Evolutionary conservation across 2,888 invertebrate species (phyloP), one percentile per base, ranked within the genome.

Genomic region (Heteromyza rotundicornis): DNA sequence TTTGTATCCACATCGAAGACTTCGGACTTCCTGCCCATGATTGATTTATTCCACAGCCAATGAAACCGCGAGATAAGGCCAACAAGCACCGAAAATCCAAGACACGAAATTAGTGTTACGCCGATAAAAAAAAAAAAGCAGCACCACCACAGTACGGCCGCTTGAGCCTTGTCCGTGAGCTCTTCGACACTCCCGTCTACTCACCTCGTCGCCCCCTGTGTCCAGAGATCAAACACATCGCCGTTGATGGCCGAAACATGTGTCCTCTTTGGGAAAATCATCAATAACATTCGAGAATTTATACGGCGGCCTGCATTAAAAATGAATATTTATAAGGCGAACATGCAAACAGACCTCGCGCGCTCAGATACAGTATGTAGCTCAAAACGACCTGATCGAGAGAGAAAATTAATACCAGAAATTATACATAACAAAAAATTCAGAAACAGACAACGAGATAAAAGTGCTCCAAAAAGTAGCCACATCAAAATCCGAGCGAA

Each of bases 271-370:
- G 73, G 70, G 63, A 70, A 75, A 74, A 77, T 75, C 77, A 77
- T 78, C 75, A 78, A 77, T 78, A 77, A 71, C 76, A 72, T 74
- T 71, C 70, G 70, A 68, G 73, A 70, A 77, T 76, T 72, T 75
- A 77, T 76, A 71, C 67, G 67, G 70, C 73, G 68, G 70, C 64
- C 66, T 59, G 64, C 73, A 76, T 77, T 76, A 73, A 73, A 76
- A 76, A 71, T 73, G 72, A 71, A 77, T 77, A 75, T 74, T 75
- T 76, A 75, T 74, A 75, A 71, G 70, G 61, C 66, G 66, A 65
- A 62, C 62, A 64, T 56, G 63, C 65, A 49, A 55, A 54, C 23
- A 51, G 47, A 60, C 49, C 50, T 5, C 47, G 47, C 67, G 65
- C 64, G 57, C 44, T 32, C 63, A 61, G 65, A 65, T 64, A 63